Percentiles rank a stretch among this genome's conserved stretches.
Evolutionary conservation across 2,888 invertebrate genomes (phyloP).

Genomic region (Panzeria rudis): DNA sequence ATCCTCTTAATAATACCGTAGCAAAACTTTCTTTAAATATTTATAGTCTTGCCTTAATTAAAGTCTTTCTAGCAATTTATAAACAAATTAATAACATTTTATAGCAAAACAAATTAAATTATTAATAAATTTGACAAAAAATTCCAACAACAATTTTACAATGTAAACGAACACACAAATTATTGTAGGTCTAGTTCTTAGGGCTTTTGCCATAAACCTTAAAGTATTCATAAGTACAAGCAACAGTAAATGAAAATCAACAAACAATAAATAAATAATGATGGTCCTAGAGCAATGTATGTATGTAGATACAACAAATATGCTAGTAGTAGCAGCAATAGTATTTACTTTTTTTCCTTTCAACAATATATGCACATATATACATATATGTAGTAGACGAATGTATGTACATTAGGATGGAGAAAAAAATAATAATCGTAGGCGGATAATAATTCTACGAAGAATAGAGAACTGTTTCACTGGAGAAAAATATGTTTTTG

Average conservation of each 20-base stretch:
- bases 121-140: conserved; percentile 47
- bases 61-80: conserved; percentile 2
- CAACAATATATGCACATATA: neutral
- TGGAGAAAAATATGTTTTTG: no score
- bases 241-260: conserved; percentile 53
- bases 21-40: neutral
- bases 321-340: neutral
- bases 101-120: conserved; percentile 59
- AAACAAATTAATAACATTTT: conserved; percentile 53
- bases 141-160: conserved; percentile 35
- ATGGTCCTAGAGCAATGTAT: conserved; percentile 27
- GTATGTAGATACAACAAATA: neutral
- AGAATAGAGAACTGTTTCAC: no score
- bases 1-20: neutral
- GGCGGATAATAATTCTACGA: no score
- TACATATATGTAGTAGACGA: neutral
- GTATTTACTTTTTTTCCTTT: neutral
- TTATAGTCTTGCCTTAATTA: neutral
- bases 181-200: conserved; percentile 17
- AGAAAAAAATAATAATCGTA: no score
- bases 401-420: no score
- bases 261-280: conserved; percentile 63
- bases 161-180: neutral
- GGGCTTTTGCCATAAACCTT: neutral
- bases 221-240: conserved; percentile 7